phyloP scores from a whole-genome alignment of 2,797 vertebrate genomes.

The Hephaestus fuliginosus region DNA sequence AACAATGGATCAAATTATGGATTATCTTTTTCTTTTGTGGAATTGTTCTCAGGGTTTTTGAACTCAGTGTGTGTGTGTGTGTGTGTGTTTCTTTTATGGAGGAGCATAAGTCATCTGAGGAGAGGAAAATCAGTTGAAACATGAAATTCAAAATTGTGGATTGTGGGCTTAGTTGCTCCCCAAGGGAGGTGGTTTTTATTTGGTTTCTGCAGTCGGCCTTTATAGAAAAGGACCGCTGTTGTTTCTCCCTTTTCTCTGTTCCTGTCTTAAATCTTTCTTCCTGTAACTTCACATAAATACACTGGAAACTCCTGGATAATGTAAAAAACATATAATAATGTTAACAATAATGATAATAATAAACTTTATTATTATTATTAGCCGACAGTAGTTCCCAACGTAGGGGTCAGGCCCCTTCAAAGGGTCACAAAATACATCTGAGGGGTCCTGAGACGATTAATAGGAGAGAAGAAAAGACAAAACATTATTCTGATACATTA shows the following conservation, averaged over 20 bases:
- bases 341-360: too few relatives aligned
- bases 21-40: conserved; percentile 42
- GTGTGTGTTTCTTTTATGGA: not conserved
- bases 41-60: conserved; percentile 38
- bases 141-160: conserved; percentile 13
- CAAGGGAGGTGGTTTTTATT: not conserved
- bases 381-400: too few relatives aligned
- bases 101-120: not conserved
- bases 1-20: conserved; percentile 50
- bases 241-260: not conserved
- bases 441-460: too few relatives aligned
- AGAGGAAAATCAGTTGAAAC: conserved; percentile 21
- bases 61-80: conserved; percentile 11
- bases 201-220: not conserved
- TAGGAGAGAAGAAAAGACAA: too few relatives aligned
- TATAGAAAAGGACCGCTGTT: not conserved
- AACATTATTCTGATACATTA: too few relatives aligned
- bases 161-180: conserved; percentile 1
- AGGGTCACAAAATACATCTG: too few relatives aligned
- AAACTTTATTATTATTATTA: too few relatives aligned
- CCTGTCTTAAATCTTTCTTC: not conserved
- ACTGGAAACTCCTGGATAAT: not conserved
- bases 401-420: too few relatives aligned
- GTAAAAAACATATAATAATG: too few relatives aligned
- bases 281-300: not conserved